A percentile compares a stretch with the other conserved stretches of the same genome.
These are phyloP conservation scores for Danionella cerebrum DNA, from an alignment of 2,113 vertebrate genomes.

Conservation along the genomic window DNA sequence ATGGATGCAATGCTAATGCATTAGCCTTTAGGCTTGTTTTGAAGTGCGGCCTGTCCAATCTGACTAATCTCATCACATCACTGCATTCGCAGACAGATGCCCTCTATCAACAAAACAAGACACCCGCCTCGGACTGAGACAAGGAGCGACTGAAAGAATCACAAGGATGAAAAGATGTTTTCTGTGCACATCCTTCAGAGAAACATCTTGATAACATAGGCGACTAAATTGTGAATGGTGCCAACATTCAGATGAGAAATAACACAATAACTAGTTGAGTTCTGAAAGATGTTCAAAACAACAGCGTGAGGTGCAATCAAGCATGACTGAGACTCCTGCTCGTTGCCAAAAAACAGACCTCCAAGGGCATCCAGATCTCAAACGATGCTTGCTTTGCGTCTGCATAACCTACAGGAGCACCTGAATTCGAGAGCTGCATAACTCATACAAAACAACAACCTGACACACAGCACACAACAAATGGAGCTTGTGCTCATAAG, in stretches of 20 bases:
- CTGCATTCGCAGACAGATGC: slow-evolving; percentile 46
- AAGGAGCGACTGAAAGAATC: slow-evolving; percentile 26
- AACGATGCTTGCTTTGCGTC: neutral
- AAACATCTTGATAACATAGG: slow-evolving; percentile 1
- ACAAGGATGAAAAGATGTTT: slow-evolving; percentile 7
- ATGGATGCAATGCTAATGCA: slow-evolving; percentile 51
- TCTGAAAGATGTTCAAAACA: slow-evolving; percentile 25
- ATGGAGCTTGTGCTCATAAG: no score
- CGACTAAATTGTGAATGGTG: neutral
- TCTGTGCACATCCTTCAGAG: neutral
- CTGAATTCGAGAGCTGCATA: neutral
- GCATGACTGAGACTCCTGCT: neutral
- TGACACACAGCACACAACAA: neutral
- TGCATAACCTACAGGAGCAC: neutral
- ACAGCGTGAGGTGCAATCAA: neutral
- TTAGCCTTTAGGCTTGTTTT: slow-evolving; percentile 37
- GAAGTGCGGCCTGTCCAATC: slow-evolving; percentile 46
- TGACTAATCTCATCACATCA: slow-evolving; percentile 46
- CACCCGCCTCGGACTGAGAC: slow-evolving; percentile 51
- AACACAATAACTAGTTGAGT: neutral
- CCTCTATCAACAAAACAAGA: slow-evolving; percentile 43
- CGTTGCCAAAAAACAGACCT: slow-evolving; percentile 1
- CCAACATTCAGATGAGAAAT: neutral
- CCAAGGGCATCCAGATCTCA: neutral
- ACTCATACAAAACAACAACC: neutral